Conservation (phyloP, 2,113 vertebrate species). For the Spheniscus mendiculus region DNA sequence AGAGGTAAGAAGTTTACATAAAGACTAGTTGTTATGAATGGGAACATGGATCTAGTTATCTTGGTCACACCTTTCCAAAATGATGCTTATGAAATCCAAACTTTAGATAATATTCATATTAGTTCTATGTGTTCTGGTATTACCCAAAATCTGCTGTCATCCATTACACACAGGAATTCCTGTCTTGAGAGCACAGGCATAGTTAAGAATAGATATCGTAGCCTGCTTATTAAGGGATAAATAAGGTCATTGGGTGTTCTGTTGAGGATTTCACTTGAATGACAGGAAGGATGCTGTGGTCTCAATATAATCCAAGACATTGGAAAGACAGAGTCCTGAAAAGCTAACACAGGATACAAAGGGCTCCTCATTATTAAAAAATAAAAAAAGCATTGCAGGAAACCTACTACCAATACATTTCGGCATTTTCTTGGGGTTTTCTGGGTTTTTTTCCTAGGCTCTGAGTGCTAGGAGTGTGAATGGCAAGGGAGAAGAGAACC, state of each 20-base stretch:
- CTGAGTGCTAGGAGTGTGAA: background rate
- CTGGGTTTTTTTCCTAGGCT: background rate
- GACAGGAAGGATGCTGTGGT: conserved; percentile 27
- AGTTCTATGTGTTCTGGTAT: background rate
- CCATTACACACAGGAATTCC: background rate
- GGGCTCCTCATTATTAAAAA: background rate
- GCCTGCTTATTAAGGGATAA: background rate
- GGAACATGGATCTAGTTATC: background rate
- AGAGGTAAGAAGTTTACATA: background rate
- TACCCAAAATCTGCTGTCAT: background rate
- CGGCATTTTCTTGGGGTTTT: background rate
- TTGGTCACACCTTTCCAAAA: background rate
- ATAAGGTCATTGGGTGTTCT: conserved; percentile 4
- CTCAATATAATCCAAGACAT: background rate
- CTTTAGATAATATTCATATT: background rate
- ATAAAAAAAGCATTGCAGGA: background rate
- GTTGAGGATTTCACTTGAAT: conserved; percentile 9
- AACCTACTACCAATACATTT: background rate
- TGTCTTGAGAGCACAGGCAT: background rate
- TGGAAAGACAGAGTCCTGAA: background rate
- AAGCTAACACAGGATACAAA: background rate
- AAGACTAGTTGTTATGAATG: background rate
- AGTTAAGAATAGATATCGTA: background rate
- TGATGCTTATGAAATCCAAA: background rate
- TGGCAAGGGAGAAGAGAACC: background rate